These are phyloP conservation scores for Stenichneumon culpator DNA, from an alignment of 2,888 invertebrate genomes.

Conservation along the genomic window DNA sequence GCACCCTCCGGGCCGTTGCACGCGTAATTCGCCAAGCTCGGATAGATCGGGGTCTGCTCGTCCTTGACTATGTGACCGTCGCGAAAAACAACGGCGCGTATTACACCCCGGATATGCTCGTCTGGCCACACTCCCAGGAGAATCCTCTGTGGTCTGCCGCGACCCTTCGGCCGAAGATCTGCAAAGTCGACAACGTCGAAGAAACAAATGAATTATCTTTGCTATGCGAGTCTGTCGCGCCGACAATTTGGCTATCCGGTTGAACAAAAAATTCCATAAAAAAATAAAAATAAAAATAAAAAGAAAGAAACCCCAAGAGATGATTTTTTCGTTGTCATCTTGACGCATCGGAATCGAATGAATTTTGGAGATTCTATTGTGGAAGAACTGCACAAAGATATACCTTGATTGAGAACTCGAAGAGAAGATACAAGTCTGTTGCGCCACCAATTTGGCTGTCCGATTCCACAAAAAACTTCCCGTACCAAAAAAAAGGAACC, in stretches of 20 bases:
- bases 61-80: conserved; percentile 88
- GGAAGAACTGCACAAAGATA: too few relatives aligned
- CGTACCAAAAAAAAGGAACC: neutral
- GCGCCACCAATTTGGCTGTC: conserved; percentile 34
- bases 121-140: conserved; percentile 97
- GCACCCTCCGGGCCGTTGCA: conserved; percentile 87
- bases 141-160: conserved; percentile 96
- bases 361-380: too few relatives aligned
- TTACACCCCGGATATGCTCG: conserved; percentile 96
- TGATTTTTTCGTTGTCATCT: too few relatives aligned
- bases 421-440: conserved; percentile 10
- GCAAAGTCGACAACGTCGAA: conserved; percentile 58
- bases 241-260: conserved; percentile 33
- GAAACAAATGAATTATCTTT: conserved; percentile 28
- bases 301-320: neutral
- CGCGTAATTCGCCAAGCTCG: conserved; percentile 85
- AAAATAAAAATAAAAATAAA: conserved; percentile 31
- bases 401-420: too few relatives aligned
- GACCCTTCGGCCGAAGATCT: conserved; percentile 96
- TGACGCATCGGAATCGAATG: too few relatives aligned
- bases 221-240: conserved; percentile 27
- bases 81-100: conserved; percentile 96
- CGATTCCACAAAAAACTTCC: neutral
- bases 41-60: conserved; percentile 83
- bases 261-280: neutral